phyloP scores from a whole-genome alignment of 1,140 invertebrate genomes.

The Ladona fulva region DNA sequence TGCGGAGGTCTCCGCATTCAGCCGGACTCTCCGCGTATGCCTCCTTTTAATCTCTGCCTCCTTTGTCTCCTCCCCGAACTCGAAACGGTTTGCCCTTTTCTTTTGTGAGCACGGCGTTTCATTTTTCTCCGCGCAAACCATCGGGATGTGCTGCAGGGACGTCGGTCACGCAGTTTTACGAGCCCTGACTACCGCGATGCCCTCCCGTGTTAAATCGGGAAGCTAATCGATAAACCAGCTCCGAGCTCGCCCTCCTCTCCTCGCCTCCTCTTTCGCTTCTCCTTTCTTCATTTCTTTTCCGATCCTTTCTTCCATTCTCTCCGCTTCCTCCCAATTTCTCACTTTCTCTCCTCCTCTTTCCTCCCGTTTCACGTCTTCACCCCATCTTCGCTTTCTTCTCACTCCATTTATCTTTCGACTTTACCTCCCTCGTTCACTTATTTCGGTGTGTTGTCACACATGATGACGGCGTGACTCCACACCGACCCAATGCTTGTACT shows the following conservation, averaged over 20 bases:
- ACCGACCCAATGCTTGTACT: no score
- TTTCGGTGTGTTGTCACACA: no score
- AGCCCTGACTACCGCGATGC: background rate
- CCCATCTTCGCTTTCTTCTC: background rate
- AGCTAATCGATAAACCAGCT: background rate
- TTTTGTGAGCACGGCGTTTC: background rate
- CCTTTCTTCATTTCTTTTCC: background rate
- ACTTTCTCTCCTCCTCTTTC: background rate
- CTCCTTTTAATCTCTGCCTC: background rate
- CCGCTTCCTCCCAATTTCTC: background rate
- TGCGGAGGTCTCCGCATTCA: background rate
- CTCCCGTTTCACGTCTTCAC: background rate
- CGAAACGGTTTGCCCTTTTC: no score
- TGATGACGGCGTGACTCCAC: no score
- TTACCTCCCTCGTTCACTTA: background rate
- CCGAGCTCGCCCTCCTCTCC: conserved; percentile 3
- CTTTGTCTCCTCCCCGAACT: background rate
- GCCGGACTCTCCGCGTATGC: background rate
- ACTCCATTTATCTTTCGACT: background rate
- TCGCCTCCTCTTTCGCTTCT: background rate
- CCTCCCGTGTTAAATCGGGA: background rate
- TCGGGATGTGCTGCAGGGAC: background rate
- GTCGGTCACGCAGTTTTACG: background rate
- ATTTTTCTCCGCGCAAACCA: background rate
- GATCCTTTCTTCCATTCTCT: background rate